phyloP scores from a whole-genome alignment of 2,113 vertebrate species.

The Sorex araneus region DNA sequence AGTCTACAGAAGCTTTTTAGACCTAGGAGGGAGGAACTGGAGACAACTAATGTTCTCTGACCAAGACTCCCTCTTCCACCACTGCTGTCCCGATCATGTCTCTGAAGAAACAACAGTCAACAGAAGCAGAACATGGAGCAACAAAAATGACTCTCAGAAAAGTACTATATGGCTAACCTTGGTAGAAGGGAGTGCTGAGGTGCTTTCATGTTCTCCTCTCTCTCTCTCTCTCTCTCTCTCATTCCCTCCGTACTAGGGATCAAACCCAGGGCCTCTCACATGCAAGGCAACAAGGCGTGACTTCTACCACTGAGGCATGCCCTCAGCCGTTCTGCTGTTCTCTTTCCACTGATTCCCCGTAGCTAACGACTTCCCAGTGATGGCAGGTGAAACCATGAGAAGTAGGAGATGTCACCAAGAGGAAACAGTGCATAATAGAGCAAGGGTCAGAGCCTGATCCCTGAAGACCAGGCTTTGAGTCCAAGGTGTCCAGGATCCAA shows the following conservation, averaged over 20 bases:
- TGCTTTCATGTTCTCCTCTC: no score
- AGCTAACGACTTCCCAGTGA: background rate
- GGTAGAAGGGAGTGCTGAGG: no score
- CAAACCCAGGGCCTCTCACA: no score
- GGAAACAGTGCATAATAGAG: background rate
- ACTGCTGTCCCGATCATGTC: background rate
- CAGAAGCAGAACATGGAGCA: background rate
- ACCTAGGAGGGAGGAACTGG: background rate
- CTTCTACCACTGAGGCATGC: no score
- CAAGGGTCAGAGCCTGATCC: background rate
- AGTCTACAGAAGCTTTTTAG: background rate
- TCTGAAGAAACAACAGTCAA: constrained; percentile 11
- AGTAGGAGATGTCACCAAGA: background rate
- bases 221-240: no score
- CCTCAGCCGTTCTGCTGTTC: background rate
- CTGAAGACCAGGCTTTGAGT: background rate
- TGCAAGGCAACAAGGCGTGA: no score
- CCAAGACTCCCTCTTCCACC: background rate
- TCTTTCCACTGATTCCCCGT: background rate
- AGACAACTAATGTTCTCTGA: background rate
- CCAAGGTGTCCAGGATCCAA: background rate
- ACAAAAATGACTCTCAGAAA: background rate
- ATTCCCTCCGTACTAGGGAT: no score
- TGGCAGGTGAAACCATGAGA: background rate
- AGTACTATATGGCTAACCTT: no score